These are phyloP conservation scores for Melinopterus prodromus DNA, from an alignment of 2,888 invertebrate genomes.

Conservation along the genomic window DNA sequence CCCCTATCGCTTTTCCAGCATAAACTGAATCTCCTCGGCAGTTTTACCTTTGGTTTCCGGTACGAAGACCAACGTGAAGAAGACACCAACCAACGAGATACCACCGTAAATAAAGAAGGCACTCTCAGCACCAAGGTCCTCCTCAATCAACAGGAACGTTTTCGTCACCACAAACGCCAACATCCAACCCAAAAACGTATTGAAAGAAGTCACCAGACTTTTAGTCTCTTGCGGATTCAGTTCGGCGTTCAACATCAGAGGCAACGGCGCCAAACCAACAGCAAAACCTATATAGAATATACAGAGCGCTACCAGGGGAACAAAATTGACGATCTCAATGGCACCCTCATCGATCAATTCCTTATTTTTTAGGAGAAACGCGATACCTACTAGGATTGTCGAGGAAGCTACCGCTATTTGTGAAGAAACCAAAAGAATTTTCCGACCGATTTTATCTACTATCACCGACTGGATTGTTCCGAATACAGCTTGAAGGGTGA, in stretches of 20 bases:
- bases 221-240: slow-evolving; percentile 80
- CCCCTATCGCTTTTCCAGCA: slow-evolving; percentile 28
- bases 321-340: slow-evolving; percentile 68
- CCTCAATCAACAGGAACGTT: slow-evolving; percentile 67
- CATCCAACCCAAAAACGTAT: slow-evolving; percentile 79
- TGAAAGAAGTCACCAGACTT: slow-evolving; percentile 75
- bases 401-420: slow-evolving; percentile 73
- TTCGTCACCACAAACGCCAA: slow-evolving; percentile 79
- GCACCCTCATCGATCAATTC: slow-evolving; percentile 52
- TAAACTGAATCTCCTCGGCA: slow-evolving; percentile 41
- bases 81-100: slow-evolving; percentile 68
- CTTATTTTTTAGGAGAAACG: slow-evolving; percentile 61
- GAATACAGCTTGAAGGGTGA: slow-evolving; percentile 73
- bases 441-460: slow-evolving; percentile 80
- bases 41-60: slow-evolving; percentile 57
- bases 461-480: slow-evolving; percentile 76
- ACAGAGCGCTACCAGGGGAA: slow-evolving; percentile 75
- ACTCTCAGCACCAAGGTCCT: slow-evolving; percentile 64
- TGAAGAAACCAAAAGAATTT: slow-evolving; percentile 74
- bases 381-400: slow-evolving; percentile 71
- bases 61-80: slow-evolving; percentile 73
- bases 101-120: slow-evolving; percentile 78
- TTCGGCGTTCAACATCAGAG: slow-evolving; percentile 81
- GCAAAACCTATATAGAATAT: slow-evolving; percentile 81
- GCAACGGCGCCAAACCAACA: slow-evolving; percentile 83